Base-by-base conservation (phyloP, 1,140 invertebrate species). In the Drosophila gunungcola region DNA sequence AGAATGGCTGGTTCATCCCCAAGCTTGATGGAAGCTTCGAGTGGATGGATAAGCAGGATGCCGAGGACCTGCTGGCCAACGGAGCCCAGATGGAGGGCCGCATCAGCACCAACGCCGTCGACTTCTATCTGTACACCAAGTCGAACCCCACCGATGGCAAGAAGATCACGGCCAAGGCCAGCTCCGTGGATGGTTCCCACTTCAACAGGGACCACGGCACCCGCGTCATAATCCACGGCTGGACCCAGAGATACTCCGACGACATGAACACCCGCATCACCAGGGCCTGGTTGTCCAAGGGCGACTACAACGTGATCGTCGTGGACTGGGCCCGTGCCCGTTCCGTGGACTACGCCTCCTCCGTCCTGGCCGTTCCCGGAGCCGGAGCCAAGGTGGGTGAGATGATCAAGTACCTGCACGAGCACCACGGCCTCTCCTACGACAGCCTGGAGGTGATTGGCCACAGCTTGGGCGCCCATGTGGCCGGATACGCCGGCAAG, bases 291-390 rank as follows among this genome's bases (percentile, higher is more conserved):
- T 73, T 94, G 1, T 88, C 78, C 2, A 77, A 80, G 3, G 91
- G 85, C 11, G 93, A 95, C 39, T 91, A 88, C 38, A 95, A 95
- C 58, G 91, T 95, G 3, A 94, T 95, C 25, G 86, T 93, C 0
- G 92, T 95, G 0, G 94, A 94, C 67, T 95, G 94, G 94, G 70
- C 79, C 93, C 34, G 92, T 91, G 52, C 92, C 92, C 13, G 73
- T 43, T 29, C 91, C 73, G 7, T 91, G 91, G 42, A 72, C 53
- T 95, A 95, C 61, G 57, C 92, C 0, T 92, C 86, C 9, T 92
- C 94, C 2, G 92, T 92, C 1, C 48, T 57, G 3, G 93, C 92
- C 12, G 94, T 95, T 0, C 76, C 92, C 2, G 61, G 73, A 13
- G 93, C 95, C 13, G 95, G 94, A 0, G 55, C 41, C 13, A 85